Evolutionary conservation across 2,888 invertebrate species (phyloP).

Genomic region (Xanthia icteritia): DNA sequence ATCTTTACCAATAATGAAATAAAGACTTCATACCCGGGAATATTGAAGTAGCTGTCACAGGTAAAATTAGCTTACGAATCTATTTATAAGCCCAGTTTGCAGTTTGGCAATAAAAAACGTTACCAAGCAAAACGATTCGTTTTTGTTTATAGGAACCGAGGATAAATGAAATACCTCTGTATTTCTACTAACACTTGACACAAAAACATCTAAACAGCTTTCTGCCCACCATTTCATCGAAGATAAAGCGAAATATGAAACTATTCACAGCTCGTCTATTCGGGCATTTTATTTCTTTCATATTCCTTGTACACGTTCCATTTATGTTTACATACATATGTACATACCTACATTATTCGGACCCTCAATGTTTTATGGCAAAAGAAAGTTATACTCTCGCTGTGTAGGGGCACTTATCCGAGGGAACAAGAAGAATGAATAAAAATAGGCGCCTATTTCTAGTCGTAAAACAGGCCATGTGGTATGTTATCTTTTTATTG

Average conservation of each 20-base stretch:
- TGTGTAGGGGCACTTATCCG: conserved; percentile 55
- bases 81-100: too few species aligned
- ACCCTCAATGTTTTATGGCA: conserved; percentile 61
- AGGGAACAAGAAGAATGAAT: conserved; percentile 55
- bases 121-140: too few species aligned
- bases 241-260: conserved; percentile 40
- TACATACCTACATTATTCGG: conserved; percentile 56
- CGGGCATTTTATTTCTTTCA: conserved; percentile 56
- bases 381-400: conserved; percentile 47
- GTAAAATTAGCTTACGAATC: too few species aligned
- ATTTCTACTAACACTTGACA: conserved; percentile 1
- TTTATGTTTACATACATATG: conserved; percentile 56
- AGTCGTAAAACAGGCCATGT: conserved; percentile 55
- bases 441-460: conserved; percentile 57
- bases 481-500: conserved; percentile 59
- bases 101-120: too few species aligned
- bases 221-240: background rate
- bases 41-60: too few species aligned
- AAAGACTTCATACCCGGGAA: too few species aligned
- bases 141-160: too few species aligned
- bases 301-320: conserved; percentile 39
- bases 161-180: background rate
- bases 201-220: background rate
- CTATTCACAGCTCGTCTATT: conserved; percentile 49
- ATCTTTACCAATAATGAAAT: too few species aligned